Percentiles rank a stretch among this genome's conserved stretches.
Conservation (phyloP, 1,140 invertebrate genomes). For the Holcopasites calliopsidis region DNA sequence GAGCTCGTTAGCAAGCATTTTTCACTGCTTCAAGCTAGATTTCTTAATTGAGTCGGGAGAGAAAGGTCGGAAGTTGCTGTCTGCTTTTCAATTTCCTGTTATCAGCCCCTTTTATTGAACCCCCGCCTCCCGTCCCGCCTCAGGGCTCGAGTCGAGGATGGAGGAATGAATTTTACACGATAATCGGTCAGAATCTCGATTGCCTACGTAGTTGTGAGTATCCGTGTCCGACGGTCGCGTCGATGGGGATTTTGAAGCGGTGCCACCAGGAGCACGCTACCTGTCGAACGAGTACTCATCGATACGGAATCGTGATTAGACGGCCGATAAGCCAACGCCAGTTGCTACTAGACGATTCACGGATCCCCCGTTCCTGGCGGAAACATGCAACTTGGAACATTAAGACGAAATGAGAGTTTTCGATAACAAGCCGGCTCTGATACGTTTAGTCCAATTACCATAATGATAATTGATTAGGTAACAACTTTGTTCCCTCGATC, state of each 20-base stretch:
- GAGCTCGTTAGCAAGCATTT: conserved; percentile 18
- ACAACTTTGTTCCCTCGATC: no score
- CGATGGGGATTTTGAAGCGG: conserved; percentile 46
- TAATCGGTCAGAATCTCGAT: conserved; percentile 54
- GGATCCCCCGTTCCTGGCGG: neutral
- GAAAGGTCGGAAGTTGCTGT: conserved; percentile 32
- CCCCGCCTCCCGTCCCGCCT: neutral
- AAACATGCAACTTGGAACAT: neutral
- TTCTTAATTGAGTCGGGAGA: conserved; percentile 28
- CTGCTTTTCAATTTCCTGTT: conserved; percentile 52
- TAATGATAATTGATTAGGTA: no score
- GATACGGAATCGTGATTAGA: conserved; percentile 55
- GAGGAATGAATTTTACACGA: conserved; percentile 22
- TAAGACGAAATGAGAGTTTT: neutral
- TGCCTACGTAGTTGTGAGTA: conserved; percentile 50
- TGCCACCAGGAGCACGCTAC: conserved; percentile 55
- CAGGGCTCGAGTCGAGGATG: neutral
- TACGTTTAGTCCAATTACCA: neutral
- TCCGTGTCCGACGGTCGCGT: conserved; percentile 37
- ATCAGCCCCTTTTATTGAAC: neutral
- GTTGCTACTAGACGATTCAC: conserved; percentile 51
- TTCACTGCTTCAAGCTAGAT: conserved; percentile 5
- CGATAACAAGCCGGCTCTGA: neutral
- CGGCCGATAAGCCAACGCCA: conserved; percentile 45
- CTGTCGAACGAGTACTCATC: conserved; percentile 43